Evolutionary conservation across 1,140 invertebrate genomes (phyloP), one percentile per base, ranked within the genome.

Genomic region (Aphidius ervi): DNA sequence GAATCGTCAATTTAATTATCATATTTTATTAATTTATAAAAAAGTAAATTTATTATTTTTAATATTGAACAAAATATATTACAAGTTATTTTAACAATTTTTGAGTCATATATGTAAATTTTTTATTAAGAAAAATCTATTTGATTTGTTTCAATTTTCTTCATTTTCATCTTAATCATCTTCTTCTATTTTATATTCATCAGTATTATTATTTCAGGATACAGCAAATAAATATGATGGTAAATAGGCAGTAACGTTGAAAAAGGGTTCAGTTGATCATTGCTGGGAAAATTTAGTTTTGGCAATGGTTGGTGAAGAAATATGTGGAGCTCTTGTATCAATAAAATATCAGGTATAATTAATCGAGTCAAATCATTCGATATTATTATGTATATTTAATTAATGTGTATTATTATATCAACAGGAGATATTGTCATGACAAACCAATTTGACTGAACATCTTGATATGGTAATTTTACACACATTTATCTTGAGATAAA

Each of bases 221-320:
- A 86, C 88, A 63, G 92, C 93, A 39, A 99, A 99, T 82, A 89
- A 90, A 72, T 89, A 90, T 80, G 96, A 97, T 48, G 97, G 97
- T 16, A 98, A 98, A 83, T 99, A 95, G 95, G 93, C 98, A 67
- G 88, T 99, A 53, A 83, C 95, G 62, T 82, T 99, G 71, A 87
- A 92, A 70, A 98, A 98, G 84, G 93, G 95, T 61, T 85, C 98
- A 74, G 94, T 95, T 31, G 94, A 93, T 45, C 85, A 95, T 52
- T 97, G 95, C 74, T 99, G 97, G 97, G 97, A 99, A 82, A 98
- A 99, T 82, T 83, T 99, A 41, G 91, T 98, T 68, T 86, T 99
- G 81, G 97, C 97, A 58, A 97, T 99, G 89, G 96, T 99, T 6
- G 96, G 96, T 7, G 92, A 97, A 67, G 97, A 99, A 83, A 96